Evolutionary conservation across 2,797 vertebrate genomes (phyloP).

Genomic region (Ceryle rudis): DNA sequence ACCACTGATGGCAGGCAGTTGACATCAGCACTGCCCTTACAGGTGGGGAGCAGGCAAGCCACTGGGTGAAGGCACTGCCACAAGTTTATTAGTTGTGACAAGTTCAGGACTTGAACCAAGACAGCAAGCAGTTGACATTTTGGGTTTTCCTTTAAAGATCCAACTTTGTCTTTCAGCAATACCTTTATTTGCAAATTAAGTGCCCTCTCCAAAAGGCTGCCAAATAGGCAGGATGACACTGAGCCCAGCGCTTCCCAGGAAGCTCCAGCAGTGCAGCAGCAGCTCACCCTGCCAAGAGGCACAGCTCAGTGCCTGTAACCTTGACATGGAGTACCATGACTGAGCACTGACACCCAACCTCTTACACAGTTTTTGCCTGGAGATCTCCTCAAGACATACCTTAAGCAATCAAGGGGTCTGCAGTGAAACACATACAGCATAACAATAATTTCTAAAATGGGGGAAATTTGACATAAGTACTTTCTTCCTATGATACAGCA

Average conservation of each 20-base stretch:
- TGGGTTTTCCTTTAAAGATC: background rate
- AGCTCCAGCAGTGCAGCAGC: accelerated
- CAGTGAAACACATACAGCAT: background rate
- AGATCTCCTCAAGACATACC: background rate
- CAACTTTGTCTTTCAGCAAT: background rate
- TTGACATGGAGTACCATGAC: accelerated
- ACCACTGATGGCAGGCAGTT: accelerated
- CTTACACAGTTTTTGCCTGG: background rate
- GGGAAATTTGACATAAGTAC: background rate
- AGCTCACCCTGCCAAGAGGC: background rate
- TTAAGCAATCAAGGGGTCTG: background rate
- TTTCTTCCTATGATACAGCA: accelerated
- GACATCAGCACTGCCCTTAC: background rate
- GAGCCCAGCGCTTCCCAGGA: background rate
- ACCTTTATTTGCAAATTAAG: background rate
- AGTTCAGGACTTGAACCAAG: background rate
- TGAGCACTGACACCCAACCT: background rate
- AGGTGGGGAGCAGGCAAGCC: background rate
- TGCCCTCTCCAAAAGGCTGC: background rate
- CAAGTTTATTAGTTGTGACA: accelerated
- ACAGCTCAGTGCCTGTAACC: background rate
- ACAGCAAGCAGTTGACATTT: accelerated
- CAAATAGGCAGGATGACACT: background rate
- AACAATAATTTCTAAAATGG: background rate
- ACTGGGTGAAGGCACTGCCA: background rate